Evolutionary conservation across 2,888 invertebrate species (phyloP).

Genomic region (Ophioninae sp.): DNA sequence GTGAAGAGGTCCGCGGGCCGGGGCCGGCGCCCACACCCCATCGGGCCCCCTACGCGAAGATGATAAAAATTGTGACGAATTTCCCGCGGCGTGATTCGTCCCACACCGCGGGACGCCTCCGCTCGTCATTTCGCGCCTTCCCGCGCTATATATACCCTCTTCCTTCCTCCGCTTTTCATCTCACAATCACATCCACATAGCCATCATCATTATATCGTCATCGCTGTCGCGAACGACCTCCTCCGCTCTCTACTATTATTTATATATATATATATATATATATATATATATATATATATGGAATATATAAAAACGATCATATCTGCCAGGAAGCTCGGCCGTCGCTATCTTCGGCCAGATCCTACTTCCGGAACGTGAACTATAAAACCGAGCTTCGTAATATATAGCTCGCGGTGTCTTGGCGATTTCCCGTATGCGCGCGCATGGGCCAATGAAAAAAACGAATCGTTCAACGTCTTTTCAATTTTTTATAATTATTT

Average conservation of each 20-base stretch:
- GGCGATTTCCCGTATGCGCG: no score
- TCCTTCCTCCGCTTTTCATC: constrained; percentile 43
- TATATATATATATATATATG: no score
- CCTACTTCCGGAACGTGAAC: constrained; percentile 65
- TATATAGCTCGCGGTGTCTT: neutral
- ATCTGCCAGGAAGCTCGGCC: constrained; percentile 62
- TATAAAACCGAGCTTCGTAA: constrained; percentile 18
- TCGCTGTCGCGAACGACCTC: constrained; percentile 47
- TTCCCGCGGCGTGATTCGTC: constrained; percentile 54
- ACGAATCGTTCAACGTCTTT: no score
- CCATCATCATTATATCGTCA: constrained; percentile 28
- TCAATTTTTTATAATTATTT: no score
- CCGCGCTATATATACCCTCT: constrained; percentile 19
- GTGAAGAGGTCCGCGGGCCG: no score
- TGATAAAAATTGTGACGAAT: constrained; percentile 48
- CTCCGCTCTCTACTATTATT: constrained; percentile 49
- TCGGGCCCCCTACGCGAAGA: neutral
- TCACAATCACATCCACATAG: constrained; percentile 50
- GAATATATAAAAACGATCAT: constrained; percentile 54
- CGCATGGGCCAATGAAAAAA: no score
- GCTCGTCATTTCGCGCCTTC: constrained; percentile 54
- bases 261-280: no score
- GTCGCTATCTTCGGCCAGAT: constrained; percentile 63
- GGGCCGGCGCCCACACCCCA: no score
- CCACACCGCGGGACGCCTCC: constrained; percentile 58